These are phyloP conservation scores for Tyrannus savana DNA, from an alignment of 2,113 vertebrate species.

Conservation along the genomic window DNA sequence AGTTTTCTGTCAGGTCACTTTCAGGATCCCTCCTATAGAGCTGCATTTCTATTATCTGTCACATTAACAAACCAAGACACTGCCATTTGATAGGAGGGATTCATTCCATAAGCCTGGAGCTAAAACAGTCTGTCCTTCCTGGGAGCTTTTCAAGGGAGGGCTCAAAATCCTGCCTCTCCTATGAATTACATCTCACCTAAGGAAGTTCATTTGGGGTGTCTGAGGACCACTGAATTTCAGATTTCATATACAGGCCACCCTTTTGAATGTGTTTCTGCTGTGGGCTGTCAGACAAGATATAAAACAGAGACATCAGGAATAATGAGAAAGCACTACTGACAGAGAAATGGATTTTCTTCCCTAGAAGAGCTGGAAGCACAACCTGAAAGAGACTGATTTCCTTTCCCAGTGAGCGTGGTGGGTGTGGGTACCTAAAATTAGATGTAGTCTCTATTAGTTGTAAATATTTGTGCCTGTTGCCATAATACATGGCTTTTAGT, in stretches of 20 bases:
- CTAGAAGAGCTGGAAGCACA: neutral
- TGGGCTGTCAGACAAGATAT: neutral
- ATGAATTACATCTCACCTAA: neutral
- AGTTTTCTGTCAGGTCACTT: neutral
- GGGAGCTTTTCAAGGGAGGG: neutral
- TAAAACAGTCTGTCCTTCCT: neutral
- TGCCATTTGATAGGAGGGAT: neutral
- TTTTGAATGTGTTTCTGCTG: neutral
- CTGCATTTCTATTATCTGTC: neutral
- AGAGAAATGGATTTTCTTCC: neutral
- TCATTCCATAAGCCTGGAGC: neutral
- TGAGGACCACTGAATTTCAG: neutral
- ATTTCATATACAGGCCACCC: neutral
- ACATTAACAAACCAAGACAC: neutral
- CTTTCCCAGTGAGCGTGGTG: neutral
- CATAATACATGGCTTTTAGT: neutral
- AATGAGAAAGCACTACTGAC: neutral
- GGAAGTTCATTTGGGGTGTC: neutral
- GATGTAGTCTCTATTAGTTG: neutral
- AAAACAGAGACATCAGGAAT: neutral
- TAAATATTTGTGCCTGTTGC: constrained; percentile 38
- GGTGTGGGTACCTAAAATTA: constrained; percentile 18
- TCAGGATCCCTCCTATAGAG: neutral
- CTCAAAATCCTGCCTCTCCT: neutral
- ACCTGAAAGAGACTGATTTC: neutral